Conservation (phyloP, 1,140 invertebrate species). For the Drosophila watanabei region DNA sequence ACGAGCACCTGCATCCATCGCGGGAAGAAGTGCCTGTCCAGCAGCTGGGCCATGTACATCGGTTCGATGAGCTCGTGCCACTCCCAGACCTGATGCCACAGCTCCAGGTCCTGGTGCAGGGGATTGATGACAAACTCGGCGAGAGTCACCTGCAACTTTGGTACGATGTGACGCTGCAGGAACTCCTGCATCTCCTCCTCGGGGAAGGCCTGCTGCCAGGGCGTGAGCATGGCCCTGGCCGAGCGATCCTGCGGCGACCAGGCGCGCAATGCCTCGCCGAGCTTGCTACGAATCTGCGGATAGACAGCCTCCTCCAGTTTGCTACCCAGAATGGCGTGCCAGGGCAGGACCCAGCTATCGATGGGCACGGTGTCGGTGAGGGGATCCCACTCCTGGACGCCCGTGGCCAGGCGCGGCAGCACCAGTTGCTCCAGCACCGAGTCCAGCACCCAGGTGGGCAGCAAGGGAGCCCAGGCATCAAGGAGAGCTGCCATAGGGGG, state of each 20-base stretch:
- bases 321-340: constrained; percentile 87
- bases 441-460: constrained; percentile 94
- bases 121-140: constrained; percentile 94
- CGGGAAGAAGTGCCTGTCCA: constrained; percentile 95
- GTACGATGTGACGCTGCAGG: constrained; percentile 95
- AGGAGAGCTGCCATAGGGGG: constrained; percentile 92
- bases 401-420: constrained; percentile 91
- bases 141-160: constrained; percentile 93
- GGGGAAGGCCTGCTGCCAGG: constrained; percentile 95
- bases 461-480: constrained; percentile 92
- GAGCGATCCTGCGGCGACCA: constrained; percentile 98
- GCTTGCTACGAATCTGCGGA: constrained; percentile 96
- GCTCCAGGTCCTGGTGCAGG: constrained; percentile 90
- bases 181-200: constrained; percentile 94
- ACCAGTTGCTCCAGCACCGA: constrained; percentile 94
- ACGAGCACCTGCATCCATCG: constrained; percentile 93
- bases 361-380: constrained; percentile 96
- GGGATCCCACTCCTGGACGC: constrained; percentile 97
- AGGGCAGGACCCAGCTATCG: constrained; percentile 98
- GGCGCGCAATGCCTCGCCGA: constrained; percentile 93
- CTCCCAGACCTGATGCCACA: constrained; percentile 95
- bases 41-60: constrained; percentile 89
- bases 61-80: constrained; percentile 93
- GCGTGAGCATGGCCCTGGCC: constrained; percentile 95
- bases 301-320: constrained; percentile 93